Percentiles rank a stretch among this genome's conserved stretches.
These are phyloP conservation scores for Agraylea sexmaculata DNA, from an alignment of 1,140 invertebrate genomes.

Conservation along the genomic window DNA sequence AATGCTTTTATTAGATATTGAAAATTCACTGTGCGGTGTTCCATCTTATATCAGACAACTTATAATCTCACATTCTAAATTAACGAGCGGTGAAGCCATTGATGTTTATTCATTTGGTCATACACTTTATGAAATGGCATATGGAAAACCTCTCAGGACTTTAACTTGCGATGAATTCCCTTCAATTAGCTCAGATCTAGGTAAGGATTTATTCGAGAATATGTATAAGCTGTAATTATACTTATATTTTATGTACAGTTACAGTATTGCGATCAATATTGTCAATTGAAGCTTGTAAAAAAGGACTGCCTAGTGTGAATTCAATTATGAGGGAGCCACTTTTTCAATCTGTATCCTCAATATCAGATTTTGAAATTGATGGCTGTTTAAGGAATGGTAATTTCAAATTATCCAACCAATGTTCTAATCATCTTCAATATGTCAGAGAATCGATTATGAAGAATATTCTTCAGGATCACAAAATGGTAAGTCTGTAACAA, in stretches of 20 bases:
- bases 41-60: slow-evolving; percentile 68
- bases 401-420: too few species aligned
- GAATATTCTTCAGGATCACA: slow-evolving; percentile 67
- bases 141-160: slow-evolving; percentile 58
- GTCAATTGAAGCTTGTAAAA: slow-evolving; percentile 5
- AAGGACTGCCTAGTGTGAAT: slow-evolving; percentile 4
- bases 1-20: slow-evolving; percentile 67
- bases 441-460: slow-evolving; percentile 62
- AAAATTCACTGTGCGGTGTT: slow-evolving; percentile 73
- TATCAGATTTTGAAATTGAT: too few species aligned
- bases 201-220: slow-evolving; percentile 35
- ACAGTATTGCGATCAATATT: slow-evolving; percentile 8
- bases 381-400: too few species aligned
- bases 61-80: slow-evolving; percentile 65
- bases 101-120: slow-evolving; percentile 85
- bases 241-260: slow-evolving; percentile 2
- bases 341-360: slow-evolving; percentile 63
- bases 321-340: slow-evolving; percentile 5
- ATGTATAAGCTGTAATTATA: slow-evolving; percentile 29
- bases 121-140: slow-evolving; percentile 77
- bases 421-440: slow-evolving; percentile 63
- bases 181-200: slow-evolving; percentile 49
- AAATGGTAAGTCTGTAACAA: slow-evolving; percentile 44
- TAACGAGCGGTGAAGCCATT: slow-evolving; percentile 59
- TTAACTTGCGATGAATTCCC: slow-evolving; percentile 62